Percentiles rank a stretch among this genome's conserved stretches.
These are phyloP conservation scores for Cathartes aura DNA, from an alignment of 2,113 vertebrate genomes.

Conservation along the genomic window DNA sequence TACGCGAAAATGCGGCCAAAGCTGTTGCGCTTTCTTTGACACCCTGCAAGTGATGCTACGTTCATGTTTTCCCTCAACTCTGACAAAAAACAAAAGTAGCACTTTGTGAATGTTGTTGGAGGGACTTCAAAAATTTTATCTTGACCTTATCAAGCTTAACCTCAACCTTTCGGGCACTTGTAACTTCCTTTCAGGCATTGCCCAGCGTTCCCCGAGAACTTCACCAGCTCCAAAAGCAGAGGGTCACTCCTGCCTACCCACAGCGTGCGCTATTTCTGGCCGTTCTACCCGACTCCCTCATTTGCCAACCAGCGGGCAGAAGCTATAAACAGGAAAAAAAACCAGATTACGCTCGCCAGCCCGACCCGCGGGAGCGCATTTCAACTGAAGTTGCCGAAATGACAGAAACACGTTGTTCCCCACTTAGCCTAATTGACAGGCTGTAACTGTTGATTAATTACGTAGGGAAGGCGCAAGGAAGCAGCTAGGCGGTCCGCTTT, in stretches of 20 bases:
- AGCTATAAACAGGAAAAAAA: neutral
- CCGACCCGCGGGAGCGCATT: neutral
- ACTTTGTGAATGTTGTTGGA: neutral
- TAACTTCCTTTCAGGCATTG: neutral
- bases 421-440: neutral
- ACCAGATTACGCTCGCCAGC: neutral
- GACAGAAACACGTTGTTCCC: neutral
- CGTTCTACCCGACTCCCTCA: neutral
- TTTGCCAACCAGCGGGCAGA: neutral
- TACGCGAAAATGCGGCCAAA: fast-evolving
- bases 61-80: neutral
- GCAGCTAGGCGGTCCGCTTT: neutral
- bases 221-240: neutral
- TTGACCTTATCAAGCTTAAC: neutral
- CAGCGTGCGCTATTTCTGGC: fast-evolving
- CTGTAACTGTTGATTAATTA: neutral
- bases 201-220: neutral
- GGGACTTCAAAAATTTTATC: neutral
- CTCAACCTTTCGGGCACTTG: neutral
- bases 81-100: neutral
- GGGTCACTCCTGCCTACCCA: neutral
- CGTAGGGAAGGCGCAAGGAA: neutral
- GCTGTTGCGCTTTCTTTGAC: neutral
- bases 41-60: fast-evolving
- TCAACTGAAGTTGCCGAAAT: neutral